Conservation (phyloP, 2,113 vertebrate species). For the Grammomys surdaster region DNA sequence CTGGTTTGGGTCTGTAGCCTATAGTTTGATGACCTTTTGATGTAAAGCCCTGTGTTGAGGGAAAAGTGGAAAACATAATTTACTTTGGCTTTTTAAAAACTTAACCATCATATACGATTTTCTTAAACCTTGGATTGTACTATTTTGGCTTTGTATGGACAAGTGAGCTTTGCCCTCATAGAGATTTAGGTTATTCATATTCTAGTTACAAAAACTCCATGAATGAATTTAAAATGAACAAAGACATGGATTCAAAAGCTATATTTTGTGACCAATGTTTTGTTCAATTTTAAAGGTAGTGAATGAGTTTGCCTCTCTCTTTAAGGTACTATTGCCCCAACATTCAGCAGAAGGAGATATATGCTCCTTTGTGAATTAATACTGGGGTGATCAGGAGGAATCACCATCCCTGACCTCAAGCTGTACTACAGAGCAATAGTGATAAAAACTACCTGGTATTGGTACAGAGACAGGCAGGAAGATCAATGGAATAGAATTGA, state of each 20-base stretch:
- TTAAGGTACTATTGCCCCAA: constrained; percentile 25
- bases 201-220: constrained; percentile 52
- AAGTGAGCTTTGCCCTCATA: constrained; percentile 51
- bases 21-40: constrained; percentile 35
- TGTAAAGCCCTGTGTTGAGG: background rate
- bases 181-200: constrained; percentile 59
- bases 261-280: background rate
- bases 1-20: constrained; percentile 15
- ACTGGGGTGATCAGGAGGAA: background rate
- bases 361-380: constrained; percentile 50
- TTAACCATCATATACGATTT: constrained; percentile 1
- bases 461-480: too few relatives aligned
- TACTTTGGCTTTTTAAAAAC: constrained; percentile 50
- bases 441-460: too few relatives aligned
- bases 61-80: constrained; percentile 31
- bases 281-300: constrained; percentile 53
- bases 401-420: too few relatives aligned
- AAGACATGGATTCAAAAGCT: background rate
- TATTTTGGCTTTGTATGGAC: constrained; percentile 53
- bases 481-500: too few relatives aligned
- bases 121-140: constrained; percentile 16
- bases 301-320: constrained; percentile 33
- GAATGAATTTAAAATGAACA: constrained; percentile 28
- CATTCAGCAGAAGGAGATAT: background rate
- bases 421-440: too few relatives aligned